A percentile compares a stretch with the other conserved stretches of the same genome.
phyloP scores from a whole-genome alignment of 2,797 vertebrate genomes.

The Sciurus vulgaris region DNA sequence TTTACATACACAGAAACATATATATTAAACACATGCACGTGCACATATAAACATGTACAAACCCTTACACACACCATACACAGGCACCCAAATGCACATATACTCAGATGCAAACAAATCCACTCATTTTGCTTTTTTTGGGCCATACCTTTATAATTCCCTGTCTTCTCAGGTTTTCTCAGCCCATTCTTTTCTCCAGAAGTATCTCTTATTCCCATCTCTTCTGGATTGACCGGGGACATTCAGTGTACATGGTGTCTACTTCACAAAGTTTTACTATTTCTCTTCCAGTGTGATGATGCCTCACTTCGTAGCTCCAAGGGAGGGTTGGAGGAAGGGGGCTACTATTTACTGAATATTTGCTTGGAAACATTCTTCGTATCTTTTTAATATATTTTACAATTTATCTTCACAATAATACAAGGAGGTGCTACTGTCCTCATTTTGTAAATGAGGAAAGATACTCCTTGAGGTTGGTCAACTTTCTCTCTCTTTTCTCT shows the following conservation, averaged over 20 bases:
- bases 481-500: background rate
- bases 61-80: background rate
- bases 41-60: background rate
- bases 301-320: background rate
- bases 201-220: background rate
- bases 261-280: background rate
- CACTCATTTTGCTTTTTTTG: background rate
- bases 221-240: background rate
- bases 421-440: background rate
- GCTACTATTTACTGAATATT: background rate
- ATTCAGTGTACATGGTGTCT: background rate
- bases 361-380: background rate
- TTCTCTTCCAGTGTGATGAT: background rate
- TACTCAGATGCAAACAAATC: background rate
- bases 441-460: slow-evolving; percentile 12
- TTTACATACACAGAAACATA: background rate
- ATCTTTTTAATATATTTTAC: background rate
- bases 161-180: background rate
- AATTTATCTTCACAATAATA: background rate
- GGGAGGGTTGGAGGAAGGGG: background rate
- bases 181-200: background rate
- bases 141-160: background rate
- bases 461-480: background rate
- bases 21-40: background rate
- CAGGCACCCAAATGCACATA: background rate